A percentile compares a stretch with the other conserved stretches of the same genome.
Evolutionary conservation across 2,113 vertebrate species (phyloP).

Genomic region (Sigmodon hispidus): DNA sequence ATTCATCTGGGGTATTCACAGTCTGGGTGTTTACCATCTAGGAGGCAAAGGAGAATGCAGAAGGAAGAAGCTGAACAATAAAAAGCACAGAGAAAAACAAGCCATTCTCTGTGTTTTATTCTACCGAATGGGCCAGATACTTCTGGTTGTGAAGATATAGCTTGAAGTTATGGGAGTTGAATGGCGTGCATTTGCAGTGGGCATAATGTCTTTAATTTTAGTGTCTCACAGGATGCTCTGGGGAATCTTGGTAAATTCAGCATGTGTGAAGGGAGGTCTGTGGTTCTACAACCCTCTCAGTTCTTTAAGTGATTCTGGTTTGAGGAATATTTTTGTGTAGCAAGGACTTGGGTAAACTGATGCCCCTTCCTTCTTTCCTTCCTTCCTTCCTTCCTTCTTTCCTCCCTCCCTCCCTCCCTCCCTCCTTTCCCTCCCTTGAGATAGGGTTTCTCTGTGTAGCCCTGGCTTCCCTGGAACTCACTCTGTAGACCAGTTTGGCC

Average conservation of each 20-base stretch:
- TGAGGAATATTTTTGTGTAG: not conserved
- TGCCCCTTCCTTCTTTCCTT: not conserved
- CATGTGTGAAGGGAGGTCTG: not conserved
- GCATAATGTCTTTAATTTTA: not conserved
- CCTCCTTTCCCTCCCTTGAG: too few species aligned
- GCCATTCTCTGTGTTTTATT: not conserved
- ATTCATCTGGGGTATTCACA: not conserved
- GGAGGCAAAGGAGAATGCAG: not conserved
- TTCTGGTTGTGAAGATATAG: not conserved
- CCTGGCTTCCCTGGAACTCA: not conserved
- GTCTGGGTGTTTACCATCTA: not conserved
- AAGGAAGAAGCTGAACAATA: not conserved
- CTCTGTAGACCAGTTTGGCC: not conserved
- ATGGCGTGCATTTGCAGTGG: not conserved
- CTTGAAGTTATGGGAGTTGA: not conserved
- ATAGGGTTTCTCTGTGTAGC: not conserved
- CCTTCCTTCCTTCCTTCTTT: too few species aligned
- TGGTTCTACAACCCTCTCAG: not conserved
- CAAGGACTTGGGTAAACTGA: not conserved
- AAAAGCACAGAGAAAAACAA: not conserved
- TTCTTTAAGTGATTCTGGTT: not conserved
- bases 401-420: too few species aligned
- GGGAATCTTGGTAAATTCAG: not conserved
- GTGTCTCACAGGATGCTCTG: not conserved
- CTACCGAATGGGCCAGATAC: not conserved